phyloP scores from a whole-genome alignment of 1,140 invertebrate species.

The Drosophila rhopaloa region DNA sequence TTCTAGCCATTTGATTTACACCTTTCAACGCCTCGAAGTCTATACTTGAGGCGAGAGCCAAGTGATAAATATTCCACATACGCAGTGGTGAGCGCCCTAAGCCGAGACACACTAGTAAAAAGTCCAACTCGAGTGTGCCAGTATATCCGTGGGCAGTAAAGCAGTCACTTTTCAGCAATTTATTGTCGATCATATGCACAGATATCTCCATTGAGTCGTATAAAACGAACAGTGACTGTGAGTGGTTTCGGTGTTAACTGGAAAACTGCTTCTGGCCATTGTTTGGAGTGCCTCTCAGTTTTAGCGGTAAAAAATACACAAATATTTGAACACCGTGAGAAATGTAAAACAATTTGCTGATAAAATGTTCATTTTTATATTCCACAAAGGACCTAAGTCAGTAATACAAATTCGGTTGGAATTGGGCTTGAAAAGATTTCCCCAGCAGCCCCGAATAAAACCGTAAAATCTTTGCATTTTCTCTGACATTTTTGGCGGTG shows the following conservation, averaged over 20 bases:
- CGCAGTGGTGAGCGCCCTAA: conserved; percentile 23
- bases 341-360: neutral
- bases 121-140: neutral
- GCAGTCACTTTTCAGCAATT: conserved; percentile 35
- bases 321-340: conserved; percentile 5
- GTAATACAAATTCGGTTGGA: no score
- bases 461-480: neutral
- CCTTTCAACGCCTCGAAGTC: conserved; percentile 14
- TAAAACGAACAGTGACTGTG: neutral
- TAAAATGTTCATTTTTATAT: no score
- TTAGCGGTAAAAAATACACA: conserved; percentile 5
- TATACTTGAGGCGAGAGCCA: neutral
- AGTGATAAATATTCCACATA: conserved; percentile 44
- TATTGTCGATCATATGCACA: conserved; percentile 55
- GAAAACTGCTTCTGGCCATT: conserved; percentile 14
- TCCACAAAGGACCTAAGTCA: no score
- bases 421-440: no score
- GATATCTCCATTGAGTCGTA: conserved; percentile 39
- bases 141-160: conserved; percentile 43
- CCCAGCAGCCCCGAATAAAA: no score
- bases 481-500: conserved; percentile 3
- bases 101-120: neutral
- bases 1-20: conserved; percentile 29
- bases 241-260: conserved; percentile 6
- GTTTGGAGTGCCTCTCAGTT: neutral